These are phyloP conservation scores for Strigamia crassipes DNA, from an alignment of 2,888 invertebrate species.

Conservation along the genomic window DNA sequence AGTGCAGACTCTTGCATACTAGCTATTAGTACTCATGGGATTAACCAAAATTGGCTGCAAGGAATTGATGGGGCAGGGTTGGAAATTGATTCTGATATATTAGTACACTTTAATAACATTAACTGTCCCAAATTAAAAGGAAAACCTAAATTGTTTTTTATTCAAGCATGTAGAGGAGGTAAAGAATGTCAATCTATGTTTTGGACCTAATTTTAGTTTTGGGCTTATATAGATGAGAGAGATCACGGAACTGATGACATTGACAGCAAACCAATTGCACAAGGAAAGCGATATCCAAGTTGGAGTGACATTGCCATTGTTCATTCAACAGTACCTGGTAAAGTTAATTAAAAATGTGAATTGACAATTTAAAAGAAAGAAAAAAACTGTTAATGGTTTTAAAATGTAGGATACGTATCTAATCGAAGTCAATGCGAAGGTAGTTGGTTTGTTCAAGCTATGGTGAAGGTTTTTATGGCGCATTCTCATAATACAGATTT, in stretches of 20 bases:
- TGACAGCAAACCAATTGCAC: background rate
- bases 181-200: background rate
- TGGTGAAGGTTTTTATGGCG: constrained; percentile 69
- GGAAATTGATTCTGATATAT: constrained; percentile 63
- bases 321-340: constrained; percentile 68
- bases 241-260: background rate
- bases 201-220: background rate
- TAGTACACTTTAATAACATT: constrained; percentile 66
- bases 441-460: constrained; percentile 73
- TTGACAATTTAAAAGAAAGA: background rate
- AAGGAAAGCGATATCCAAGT: constrained; percentile 50
- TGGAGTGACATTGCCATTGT: constrained; percentile 69
- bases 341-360: constrained; percentile 15
- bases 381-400: constrained; percentile 27
- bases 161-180: constrained; percentile 53
- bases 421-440: constrained; percentile 66
- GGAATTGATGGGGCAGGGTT: constrained; percentile 63
- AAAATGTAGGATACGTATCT: constrained; percentile 65
- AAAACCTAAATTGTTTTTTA: constrained; percentile 43
- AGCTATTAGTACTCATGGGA: constrained; percentile 51
- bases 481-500: constrained; percentile 69
- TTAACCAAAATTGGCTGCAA: constrained; percentile 55
- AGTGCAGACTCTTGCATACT: constrained; percentile 51
- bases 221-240: constrained; percentile 46
- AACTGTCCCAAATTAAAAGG: constrained; percentile 64